A percentile compares a stretch with the other conserved stretches of the same genome.
phyloP scores from a whole-genome alignment of 2,888 invertebrate species.

The Syrista parreyssii region DNA sequence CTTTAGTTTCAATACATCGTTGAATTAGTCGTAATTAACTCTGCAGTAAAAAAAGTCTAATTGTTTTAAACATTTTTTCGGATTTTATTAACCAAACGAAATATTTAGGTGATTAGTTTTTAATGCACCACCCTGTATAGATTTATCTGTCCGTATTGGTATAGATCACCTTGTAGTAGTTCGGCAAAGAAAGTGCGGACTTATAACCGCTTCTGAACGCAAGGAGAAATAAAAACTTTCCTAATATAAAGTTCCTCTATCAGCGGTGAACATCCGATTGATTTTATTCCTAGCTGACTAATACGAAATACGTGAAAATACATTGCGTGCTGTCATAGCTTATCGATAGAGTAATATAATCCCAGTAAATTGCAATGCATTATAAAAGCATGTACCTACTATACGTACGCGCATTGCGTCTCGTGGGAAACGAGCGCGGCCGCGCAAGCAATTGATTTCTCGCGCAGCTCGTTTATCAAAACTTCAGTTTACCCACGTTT shows the following conservation, averaged over 20 bases:
- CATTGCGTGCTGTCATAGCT: not conserved
- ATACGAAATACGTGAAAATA: constrained; percentile 19
- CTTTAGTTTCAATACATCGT: no score
- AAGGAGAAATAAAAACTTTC: constrained; percentile 54
- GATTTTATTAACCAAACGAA: not conserved
- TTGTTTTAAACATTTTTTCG: not conserved
- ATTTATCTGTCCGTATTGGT: constrained; percentile 1
- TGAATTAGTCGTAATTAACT: no score
- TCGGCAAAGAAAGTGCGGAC: constrained; percentile 22
- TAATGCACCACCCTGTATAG: not conserved
- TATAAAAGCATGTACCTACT: not conserved
- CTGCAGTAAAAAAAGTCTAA: not conserved
- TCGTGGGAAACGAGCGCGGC: not conserved
- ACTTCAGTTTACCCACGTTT: no score
- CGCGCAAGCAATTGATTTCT: not conserved
- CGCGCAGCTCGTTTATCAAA: no score
- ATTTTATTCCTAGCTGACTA: constrained; percentile 41
- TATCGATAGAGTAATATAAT: not conserved
- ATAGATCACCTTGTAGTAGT: constrained; percentile 17
- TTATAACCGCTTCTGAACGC: constrained; percentile 38
- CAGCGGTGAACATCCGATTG: constrained; percentile 34
- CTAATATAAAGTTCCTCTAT: constrained; percentile 56
- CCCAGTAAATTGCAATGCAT: not conserved
- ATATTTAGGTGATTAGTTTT: not conserved
- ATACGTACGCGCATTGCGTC: not conserved